Evolutionary conservation across 2,113 vertebrate species (phyloP).

Genomic region (Gymnarchus niloticus): DNA sequence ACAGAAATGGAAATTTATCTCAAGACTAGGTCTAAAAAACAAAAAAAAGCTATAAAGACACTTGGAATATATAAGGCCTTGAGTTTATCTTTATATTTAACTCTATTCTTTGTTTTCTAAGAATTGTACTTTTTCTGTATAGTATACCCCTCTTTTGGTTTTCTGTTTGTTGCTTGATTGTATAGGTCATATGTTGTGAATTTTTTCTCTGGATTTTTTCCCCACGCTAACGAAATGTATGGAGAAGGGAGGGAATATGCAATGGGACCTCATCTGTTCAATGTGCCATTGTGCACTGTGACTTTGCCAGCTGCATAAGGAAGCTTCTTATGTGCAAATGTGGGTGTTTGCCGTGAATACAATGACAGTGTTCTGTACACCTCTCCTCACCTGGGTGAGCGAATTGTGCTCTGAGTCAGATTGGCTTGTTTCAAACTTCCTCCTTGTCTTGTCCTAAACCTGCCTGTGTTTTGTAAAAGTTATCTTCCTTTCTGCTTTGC

Average conservation of each 20-base stretch:
- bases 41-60: too few relatives aligned
- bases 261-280: not conserved
- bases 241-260: not conserved
- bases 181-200: not conserved
- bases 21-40: too few relatives aligned
- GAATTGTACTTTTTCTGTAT: too few relatives aligned
- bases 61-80: too few relatives aligned
- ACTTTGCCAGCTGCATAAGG: not conserved
- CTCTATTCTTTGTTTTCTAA: too few relatives aligned
- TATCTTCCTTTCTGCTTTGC: not conserved
- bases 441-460: not conserved
- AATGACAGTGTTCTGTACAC: not conserved
- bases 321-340: not conserved
- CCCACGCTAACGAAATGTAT: not conserved
- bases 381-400: not conserved
- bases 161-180: too few relatives aligned
- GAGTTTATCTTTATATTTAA: too few relatives aligned
- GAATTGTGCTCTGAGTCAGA: not conserved
- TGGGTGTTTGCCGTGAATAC: not conserved
- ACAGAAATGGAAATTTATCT: too few relatives aligned
- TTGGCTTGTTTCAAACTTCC: too few relatives aligned
- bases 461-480: not conserved
- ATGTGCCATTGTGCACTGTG: not conserved
- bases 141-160: too few relatives aligned
- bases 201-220: not conserved